These are phyloP conservation scores for Lindbergichthys nudifrons DNA, from an alignment of 2,797 vertebrate genomes.

Conservation along the genomic window DNA sequence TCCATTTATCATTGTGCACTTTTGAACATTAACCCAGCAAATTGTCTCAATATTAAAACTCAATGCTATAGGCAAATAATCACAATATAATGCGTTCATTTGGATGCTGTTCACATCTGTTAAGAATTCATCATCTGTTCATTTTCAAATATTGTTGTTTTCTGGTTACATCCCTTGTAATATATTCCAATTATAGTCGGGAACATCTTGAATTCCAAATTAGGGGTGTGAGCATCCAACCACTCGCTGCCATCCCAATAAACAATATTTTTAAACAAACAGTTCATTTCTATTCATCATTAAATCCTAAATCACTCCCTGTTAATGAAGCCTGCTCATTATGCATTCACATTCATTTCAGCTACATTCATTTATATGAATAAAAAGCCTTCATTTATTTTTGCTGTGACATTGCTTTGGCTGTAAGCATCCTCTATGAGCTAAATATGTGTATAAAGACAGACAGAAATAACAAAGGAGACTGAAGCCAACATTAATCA, in stretches of 20 bases:
- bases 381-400: constrained; percentile 26
- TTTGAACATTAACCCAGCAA: neutral
- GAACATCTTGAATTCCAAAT: constrained; percentile 35
- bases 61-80: too few relatives aligned
- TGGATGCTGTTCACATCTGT: neutral
- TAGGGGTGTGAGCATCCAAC: constrained; percentile 3
- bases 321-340: constrained; percentile 54
- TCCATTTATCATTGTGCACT: neutral
- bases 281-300: constrained; percentile 51
- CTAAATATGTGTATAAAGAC: constrained; percentile 55
- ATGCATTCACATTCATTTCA: constrained; percentile 57
- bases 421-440: constrained; percentile 37
- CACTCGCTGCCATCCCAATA: constrained; percentile 1
- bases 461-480: constrained; percentile 55
- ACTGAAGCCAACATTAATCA: constrained; percentile 68
- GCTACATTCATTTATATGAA: constrained; percentile 44
- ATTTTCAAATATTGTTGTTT: constrained; percentile 3
- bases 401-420: constrained; percentile 54
- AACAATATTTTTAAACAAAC: constrained; percentile 44
- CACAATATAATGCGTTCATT: neutral
- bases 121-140: neutral
- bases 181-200: constrained; percentile 16
- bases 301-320: constrained; percentile 43
- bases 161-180: neutral
- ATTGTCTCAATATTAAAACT: neutral